phyloP scores from a whole-genome alignment of 2,113 vertebrate species.

The Oreochromis spilurus region DNA sequence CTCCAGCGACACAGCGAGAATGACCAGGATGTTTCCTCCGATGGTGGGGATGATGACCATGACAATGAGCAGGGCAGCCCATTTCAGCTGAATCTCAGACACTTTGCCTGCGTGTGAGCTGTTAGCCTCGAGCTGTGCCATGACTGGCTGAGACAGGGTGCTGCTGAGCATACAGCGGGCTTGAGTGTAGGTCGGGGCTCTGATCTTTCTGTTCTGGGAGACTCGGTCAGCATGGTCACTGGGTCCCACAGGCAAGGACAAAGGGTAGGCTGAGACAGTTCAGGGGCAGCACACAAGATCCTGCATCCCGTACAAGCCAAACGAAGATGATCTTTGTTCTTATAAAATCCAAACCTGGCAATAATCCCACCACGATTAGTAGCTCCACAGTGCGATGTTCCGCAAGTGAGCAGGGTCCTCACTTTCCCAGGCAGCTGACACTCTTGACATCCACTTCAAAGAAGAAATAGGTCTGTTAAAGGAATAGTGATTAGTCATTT shows the following conservation, averaged over 20 bases:
- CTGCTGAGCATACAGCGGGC: slow-evolving; percentile 33
- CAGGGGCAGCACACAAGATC: slow-evolving; percentile 8
- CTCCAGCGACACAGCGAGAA: slow-evolving; percentile 91
- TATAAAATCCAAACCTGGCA: neutral
- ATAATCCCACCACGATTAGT: slow-evolving; percentile 43
- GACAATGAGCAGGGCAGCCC: slow-evolving; percentile 86
- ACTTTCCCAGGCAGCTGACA: neutral
- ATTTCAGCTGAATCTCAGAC: slow-evolving; percentile 64
- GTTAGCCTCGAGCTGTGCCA: slow-evolving; percentile 25
- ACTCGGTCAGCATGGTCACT: slow-evolving; percentile 84
- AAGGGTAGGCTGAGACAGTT: slow-evolving; percentile 9
- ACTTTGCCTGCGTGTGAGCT: slow-evolving; percentile 38
- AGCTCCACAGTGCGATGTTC: slow-evolving; percentile 14
- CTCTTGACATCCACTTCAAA: neutral
- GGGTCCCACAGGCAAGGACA: slow-evolving; percentile 57
- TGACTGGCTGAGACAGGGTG: slow-evolving; percentile 64
- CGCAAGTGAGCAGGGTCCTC: neutral
- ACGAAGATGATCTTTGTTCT: neutral
- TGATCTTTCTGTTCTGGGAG: slow-evolving; percentile 70
- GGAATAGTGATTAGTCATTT: neutral
- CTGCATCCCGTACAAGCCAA: slow-evolving; percentile 2
- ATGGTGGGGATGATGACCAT: slow-evolving; percentile 93
- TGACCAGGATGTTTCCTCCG: slow-evolving; percentile 94
- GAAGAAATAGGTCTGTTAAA: slow-evolving; percentile 13
- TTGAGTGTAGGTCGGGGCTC: slow-evolving; percentile 42